Evolutionary conservation across 2,113 vertebrate genomes (phyloP).

Genomic region (Furnarius figulus): DNA sequence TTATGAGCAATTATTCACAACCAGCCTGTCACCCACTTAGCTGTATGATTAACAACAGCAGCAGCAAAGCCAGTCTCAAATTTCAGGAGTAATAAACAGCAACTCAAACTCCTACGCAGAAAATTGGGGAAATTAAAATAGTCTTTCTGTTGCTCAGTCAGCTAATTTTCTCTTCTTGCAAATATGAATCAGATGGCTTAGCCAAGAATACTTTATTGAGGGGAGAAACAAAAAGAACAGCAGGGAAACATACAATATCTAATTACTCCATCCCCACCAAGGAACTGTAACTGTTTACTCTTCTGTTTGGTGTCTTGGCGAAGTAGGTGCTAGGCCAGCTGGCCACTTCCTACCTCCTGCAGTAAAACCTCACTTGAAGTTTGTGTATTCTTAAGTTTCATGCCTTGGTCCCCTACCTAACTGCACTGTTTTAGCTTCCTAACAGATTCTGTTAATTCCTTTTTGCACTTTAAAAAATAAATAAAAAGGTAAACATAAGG

Average conservation of each 20-base stretch:
- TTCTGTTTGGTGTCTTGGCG: slow-evolving; percentile 6
- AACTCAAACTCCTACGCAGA: slow-evolving; percentile 5
- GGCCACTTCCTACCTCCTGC: neutral
- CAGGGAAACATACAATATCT: slow-evolving; percentile 24
- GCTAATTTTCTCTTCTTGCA: slow-evolving; percentile 35
- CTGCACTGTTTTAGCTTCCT: neutral
- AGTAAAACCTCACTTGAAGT: neutral
- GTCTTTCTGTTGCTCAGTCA: slow-evolving; percentile 27
- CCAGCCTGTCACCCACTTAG: neutral
- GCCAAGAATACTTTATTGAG: slow-evolving; percentile 17
- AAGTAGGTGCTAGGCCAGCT: slow-evolving; percentile 40
- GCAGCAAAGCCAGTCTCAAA: neutral
- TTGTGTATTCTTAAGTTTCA: neutral
- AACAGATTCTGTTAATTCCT: neutral
- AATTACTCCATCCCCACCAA: neutral
- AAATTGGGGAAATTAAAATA: slow-evolving; percentile 47
- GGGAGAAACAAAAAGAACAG: slow-evolving; percentile 51
- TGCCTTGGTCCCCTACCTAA: neutral
- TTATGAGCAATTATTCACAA: neutral
- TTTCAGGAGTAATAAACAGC: neutral
- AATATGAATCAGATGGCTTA: slow-evolving; percentile 21
- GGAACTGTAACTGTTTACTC: slow-evolving; percentile 9
- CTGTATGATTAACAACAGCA: neutral
- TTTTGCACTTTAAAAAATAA: neutral
- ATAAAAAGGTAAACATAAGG: neutral